phyloP scores from a whole-genome alignment of 1,140 invertebrate species.

The Holcopasites calliopsidis region DNA sequence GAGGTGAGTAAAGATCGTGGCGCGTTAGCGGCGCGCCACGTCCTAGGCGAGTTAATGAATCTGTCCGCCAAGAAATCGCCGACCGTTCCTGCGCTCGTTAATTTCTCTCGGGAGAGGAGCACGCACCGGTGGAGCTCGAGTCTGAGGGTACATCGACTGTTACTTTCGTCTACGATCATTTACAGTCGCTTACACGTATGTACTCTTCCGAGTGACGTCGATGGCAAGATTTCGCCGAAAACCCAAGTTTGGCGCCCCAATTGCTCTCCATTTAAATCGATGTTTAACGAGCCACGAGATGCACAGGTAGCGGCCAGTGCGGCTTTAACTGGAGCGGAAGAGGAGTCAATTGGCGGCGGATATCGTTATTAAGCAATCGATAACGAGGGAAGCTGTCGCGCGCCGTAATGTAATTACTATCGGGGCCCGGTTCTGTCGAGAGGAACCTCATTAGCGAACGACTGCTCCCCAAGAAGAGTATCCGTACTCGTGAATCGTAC shows the following conservation, averaged over 20 bases:
- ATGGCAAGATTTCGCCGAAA: no score
- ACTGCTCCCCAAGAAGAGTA: not conserved
- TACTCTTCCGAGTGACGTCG: no score
- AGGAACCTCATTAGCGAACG: slow-evolving; percentile 12
- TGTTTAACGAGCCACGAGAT: slow-evolving; percentile 9
- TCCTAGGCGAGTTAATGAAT: not conserved
- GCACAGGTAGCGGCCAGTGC: not conserved
- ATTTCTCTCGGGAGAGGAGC: no score
- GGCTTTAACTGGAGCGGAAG: slow-evolving; percentile 19
- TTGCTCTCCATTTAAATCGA: not conserved
- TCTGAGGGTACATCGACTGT: no score
- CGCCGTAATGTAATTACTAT: not conserved
- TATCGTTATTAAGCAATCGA: slow-evolving; percentile 13
- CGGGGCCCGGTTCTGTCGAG: not conserved
- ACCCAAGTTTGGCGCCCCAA: no score
- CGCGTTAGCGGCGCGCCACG: not conserved
- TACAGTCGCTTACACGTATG: no score
- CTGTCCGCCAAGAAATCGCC: no score
- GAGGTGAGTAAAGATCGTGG: slow-evolving; percentile 9
- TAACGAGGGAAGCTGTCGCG: not conserved
- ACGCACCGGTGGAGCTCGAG: no score
- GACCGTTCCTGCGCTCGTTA: not conserved
- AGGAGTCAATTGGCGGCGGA: not conserved
- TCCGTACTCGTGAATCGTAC: not conserved
- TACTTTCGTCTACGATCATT: no score